phyloP scores from a whole-genome alignment of 2,113 vertebrate species.

The Catagonus wagneri region DNA sequence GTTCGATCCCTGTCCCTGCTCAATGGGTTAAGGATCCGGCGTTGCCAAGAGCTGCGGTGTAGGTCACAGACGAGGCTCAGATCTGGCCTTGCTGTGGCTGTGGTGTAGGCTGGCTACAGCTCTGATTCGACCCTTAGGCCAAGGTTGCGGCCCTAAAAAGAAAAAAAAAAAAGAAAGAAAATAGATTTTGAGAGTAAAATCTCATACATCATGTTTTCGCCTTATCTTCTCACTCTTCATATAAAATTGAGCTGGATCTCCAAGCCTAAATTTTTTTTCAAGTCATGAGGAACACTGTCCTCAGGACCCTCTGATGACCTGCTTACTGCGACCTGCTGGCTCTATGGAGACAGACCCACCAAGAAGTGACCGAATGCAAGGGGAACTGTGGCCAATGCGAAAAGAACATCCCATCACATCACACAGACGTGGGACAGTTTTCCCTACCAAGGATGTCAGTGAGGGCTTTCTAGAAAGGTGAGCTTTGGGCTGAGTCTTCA shows the following conservation, averaged over 20 bases:
- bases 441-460: not conserved
- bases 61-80: too few species aligned
- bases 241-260: not conserved
- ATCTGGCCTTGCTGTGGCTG: too few species aligned
- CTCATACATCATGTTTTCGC: not conserved
- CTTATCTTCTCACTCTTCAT: not conserved
- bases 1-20: too few species aligned
- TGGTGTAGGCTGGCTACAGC: too few species aligned
- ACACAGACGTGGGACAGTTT: not conserved
- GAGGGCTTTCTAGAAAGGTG: not conserved
- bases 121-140: too few species aligned
- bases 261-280: not conserved
- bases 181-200: conserved; percentile 27
- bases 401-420: not conserved
- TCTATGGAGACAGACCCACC: not conserved
- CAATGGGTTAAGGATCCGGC: too few species aligned
- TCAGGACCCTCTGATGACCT: not conserved
- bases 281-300: not conserved
- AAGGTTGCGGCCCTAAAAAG: too few species aligned
- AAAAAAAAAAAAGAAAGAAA: too few species aligned
- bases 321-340: not conserved
- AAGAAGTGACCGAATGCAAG: not conserved
- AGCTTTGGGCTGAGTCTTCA: not conserved
- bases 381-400: not conserved
- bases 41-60: too few species aligned